Conservation (phyloP, 2,113 vertebrate species). For the Lagopus leucura region DNA sequence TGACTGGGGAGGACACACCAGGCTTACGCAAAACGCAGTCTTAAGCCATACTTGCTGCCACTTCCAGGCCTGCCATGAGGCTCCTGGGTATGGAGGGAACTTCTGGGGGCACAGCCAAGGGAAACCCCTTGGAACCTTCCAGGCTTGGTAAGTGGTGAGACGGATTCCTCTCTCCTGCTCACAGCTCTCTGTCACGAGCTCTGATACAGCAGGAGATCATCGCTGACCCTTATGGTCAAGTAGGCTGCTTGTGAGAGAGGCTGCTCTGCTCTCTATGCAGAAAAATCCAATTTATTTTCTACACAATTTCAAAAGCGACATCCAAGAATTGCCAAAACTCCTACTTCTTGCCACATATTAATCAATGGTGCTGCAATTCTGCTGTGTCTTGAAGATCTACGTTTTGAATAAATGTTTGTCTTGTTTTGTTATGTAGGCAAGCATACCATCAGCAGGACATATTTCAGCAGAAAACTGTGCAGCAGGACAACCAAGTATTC, state of each 20-base stretch:
- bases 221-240: neutral
- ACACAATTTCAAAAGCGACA: neutral
- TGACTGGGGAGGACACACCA: neutral
- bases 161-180: neutral
- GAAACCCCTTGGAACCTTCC: neutral
- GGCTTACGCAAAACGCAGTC: rapidly evolving
- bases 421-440: neutral
- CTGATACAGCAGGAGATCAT: neutral
- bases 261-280: neutral
- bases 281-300: neutral
- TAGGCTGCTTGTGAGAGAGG: neutral
- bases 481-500: neutral
- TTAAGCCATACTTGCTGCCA: neutral
- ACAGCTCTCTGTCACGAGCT: neutral
- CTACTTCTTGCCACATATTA: neutral
- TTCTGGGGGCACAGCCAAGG: neutral
- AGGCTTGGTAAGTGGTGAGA: neutral
- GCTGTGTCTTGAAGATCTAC: neutral
- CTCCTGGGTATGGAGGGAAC: neutral
- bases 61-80: rapidly evolving
- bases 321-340: neutral
- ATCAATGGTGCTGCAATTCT: neutral
- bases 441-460: neutral
- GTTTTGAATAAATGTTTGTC: neutral
- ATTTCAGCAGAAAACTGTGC: neutral